These are phyloP conservation scores for Lasioglossum vierecki DNA, from an alignment of 2,888 invertebrate species.

Conservation along the genomic window DNA sequence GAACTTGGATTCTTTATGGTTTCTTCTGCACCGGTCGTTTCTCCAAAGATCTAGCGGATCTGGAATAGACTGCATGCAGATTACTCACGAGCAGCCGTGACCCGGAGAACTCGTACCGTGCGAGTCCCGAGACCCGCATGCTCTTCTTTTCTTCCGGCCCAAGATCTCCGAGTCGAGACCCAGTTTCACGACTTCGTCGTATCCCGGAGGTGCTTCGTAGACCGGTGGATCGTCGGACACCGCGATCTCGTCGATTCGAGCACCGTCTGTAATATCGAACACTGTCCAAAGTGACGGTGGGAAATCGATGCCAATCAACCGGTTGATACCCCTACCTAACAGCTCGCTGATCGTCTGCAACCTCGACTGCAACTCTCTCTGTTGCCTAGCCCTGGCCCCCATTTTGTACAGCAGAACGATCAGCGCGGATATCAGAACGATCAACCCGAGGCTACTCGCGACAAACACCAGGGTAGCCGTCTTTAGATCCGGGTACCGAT, in stretches of 20 bases:
- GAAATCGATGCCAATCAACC: slow-evolving; percentile 3
- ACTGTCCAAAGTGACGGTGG: slow-evolving; percentile 70
- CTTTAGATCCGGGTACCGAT: slow-evolving; percentile 88
- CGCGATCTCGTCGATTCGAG: slow-evolving; percentile 84
- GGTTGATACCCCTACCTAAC: slow-evolving; percentile 84
- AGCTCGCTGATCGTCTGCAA: slow-evolving; percentile 89
- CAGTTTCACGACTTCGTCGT: slow-evolving; percentile 88
- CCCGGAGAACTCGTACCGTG: slow-evolving; percentile 71
- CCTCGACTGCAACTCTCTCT: slow-evolving; percentile 88
- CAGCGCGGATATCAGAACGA: slow-evolving; percentile 87
- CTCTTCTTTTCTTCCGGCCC: slow-evolving; percentile 70
- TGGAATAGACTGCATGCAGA: not conserved
- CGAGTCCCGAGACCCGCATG: slow-evolving; percentile 59
- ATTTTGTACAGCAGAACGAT: slow-evolving; percentile 88
- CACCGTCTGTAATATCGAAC: slow-evolving; percentile 83
- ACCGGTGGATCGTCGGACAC: slow-evolving; percentile 87
- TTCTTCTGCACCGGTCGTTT: not conserved
- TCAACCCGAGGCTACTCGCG: slow-evolving; percentile 87
- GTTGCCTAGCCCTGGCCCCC: slow-evolving; percentile 87
- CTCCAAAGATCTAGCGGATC: not conserved
- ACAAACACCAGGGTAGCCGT: slow-evolving; percentile 88
- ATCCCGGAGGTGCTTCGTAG: slow-evolving; percentile 90
- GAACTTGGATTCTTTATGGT: not conserved
- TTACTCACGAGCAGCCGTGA: slow-evolving; percentile 76
- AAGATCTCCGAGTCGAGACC: slow-evolving; percentile 84